A percentile compares a stretch with the other conserved stretches of the same genome.
These are phyloP conservation scores for Yponomeuta evonymella DNA, from an alignment of 2,888 invertebrate genomes.

Conservation along the genomic window DNA sequence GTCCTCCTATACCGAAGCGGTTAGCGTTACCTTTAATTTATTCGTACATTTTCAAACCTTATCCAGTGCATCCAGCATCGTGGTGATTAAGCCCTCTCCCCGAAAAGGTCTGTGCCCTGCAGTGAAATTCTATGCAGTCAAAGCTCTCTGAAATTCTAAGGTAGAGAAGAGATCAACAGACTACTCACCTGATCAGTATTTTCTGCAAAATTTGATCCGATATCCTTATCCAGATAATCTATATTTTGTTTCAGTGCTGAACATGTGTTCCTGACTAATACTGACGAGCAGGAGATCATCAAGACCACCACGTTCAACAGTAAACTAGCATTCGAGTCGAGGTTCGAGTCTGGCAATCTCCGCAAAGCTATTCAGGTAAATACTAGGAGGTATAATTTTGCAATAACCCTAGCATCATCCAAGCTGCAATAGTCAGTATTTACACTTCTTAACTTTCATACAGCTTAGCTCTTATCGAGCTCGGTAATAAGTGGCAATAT, in stretches of 20 bases:
- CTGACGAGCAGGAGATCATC: constrained; percentile 68
- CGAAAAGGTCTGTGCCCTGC: neutral
- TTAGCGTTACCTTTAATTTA: neutral
- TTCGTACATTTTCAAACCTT: neutral
- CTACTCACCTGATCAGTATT: no score
- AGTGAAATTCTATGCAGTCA: neutral
- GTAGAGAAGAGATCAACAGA: neutral
- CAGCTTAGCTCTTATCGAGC: no score
- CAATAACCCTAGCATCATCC: no score
- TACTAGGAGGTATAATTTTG: neutral
- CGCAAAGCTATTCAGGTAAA: constrained; percentile 85
- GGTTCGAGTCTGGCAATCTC: constrained; percentile 92
- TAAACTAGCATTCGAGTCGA: constrained; percentile 84
- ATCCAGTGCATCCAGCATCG: no score
- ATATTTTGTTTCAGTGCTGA: constrained; percentile 48
- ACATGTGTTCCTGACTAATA: constrained; percentile 54
- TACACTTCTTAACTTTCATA: no score
- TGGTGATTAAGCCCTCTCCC: neutral
- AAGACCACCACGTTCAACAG: constrained; percentile 52
- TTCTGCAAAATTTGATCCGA: neutral
- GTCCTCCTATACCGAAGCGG: neutral
- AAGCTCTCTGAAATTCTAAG: neutral
- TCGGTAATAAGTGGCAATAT: no score
- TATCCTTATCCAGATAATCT: neutral
- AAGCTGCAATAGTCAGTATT: no score